Evolutionary conservation across 2,797 vertebrate species (phyloP), one percentile per base, ranked within the genome.

Genomic region (Microhierax caerulescens): DNA sequence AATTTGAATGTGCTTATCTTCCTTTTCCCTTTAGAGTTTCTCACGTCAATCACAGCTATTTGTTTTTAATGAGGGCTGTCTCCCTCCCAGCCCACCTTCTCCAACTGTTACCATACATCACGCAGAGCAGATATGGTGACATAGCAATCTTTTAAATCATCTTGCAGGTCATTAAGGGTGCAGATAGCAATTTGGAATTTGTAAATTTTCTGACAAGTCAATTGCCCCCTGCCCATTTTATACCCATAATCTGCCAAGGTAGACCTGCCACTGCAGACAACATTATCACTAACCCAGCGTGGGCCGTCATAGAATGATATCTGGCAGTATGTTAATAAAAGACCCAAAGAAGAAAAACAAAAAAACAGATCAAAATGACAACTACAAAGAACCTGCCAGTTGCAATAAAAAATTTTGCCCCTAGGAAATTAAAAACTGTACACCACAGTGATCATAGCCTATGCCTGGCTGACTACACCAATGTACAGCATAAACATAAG

Each of bases 201-300:
- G 89, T 96, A 97, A 97, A 98, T 97, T 97, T 95, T 96, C 94
- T 88, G 97, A 97, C 96, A 96, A 96, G 68, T 95, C 97, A 94
- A 96, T 98, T 97, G 93, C 88, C 13, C 70, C 69, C 91, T 60
- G 64, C 84, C 97, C 85, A 21, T 91, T 96, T 98, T 94, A 96
- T 88, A 73, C 75, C 79, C 91, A 18, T 97, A 90, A 97, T 96
- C 95, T 97, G 86, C 96, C 79, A 92, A 79, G 89, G 89, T 95
- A 93, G 85, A 87, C 48, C 85, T 95, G 88, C 94, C 78, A 88
- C 94, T 79, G 82, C 92, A 96, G 91, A 73, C 54, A 77, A 60
- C 13, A 24, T 75, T 92, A 90, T 90, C 77, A 45, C 85, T 94
- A 96, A 78, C 70, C 18, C 88, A 93, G 79, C 64, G 74, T 63